These are phyloP conservation scores for Stenichneumon culpator DNA, from an alignment of 2,888 invertebrate species.

Conservation along the genomic window DNA sequence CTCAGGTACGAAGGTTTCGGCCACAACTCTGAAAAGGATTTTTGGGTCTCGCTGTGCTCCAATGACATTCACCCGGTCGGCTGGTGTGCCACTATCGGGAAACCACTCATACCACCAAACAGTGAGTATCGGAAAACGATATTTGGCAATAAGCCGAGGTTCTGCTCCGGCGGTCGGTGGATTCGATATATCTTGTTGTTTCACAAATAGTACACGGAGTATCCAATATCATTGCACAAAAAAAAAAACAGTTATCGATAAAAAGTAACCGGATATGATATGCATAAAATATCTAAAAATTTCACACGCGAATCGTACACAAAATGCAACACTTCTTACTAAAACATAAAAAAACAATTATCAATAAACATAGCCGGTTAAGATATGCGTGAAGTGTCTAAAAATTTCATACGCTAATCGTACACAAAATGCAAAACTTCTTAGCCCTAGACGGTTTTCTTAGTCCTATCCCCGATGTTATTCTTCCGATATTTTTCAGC, in stretches of 20 bases:
- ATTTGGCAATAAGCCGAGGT: conserved; percentile 20
- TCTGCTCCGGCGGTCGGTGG: neutral
- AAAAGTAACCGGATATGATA: neutral
- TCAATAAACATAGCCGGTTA: neutral
- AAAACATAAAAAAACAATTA: neutral
- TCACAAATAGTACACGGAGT: conserved; percentile 26
- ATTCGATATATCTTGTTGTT: neutral
- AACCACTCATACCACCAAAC: conserved; percentile 97
- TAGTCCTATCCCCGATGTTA: neutral
- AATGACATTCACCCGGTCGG: conserved; percentile 98
- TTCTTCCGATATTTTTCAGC: conserved; percentile 83
- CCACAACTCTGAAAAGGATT: conserved; percentile 94
- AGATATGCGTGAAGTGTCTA: neutral
- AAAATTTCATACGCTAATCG: neutral
- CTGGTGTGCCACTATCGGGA: conserved; percentile 98
- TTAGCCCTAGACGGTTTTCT: neutral
- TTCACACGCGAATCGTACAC: too few species aligned
- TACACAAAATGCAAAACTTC: neutral
- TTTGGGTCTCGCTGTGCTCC: conserved; percentile 98
- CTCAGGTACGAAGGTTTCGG: conserved; percentile 97
- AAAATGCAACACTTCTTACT: too few species aligned
- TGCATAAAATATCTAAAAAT: too few species aligned
- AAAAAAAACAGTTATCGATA: neutral
- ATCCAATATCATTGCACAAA: neutral
- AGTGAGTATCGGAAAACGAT: conserved; percentile 85